A percentile compares a stretch with the other conserved stretches of the same genome.
These are phyloP conservation scores for Aradophagus sp. DNA, from an alignment of 1,140 invertebrate genomes.

Conservation along the genomic window DNA sequence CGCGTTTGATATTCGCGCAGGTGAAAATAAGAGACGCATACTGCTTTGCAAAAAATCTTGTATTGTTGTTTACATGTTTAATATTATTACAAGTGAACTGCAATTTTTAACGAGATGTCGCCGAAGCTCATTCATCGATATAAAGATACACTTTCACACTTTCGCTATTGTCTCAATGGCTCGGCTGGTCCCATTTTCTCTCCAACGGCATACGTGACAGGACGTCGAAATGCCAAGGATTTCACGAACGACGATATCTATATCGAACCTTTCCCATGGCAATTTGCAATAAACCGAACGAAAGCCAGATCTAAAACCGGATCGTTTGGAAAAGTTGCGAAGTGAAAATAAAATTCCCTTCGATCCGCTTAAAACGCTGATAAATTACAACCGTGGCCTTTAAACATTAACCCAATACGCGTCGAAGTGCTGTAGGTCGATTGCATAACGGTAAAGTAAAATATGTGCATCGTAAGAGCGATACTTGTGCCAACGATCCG, in stretches of 20 bases:
- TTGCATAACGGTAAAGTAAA: slow-evolving; percentile 64
- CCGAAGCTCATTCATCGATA: slow-evolving; percentile 39
- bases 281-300: slow-evolving; percentile 56
- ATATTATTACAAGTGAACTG: slow-evolving; percentile 17
- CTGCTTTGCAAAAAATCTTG: slow-evolving; percentile 23
- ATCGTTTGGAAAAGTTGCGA: slow-evolving; percentile 14
- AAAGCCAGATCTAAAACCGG: slow-evolving; percentile 44
- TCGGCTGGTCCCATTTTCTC: slow-evolving; percentile 52
- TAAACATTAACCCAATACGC: slow-evolving; percentile 49
- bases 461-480: slow-evolving; percentile 51
- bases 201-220: slow-evolving; percentile 43
- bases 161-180: slow-evolving; percentile 56
- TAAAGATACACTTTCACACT: slow-evolving; percentile 57
- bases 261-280: slow-evolving; percentile 23
- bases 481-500: slow-evolving; percentile 48
- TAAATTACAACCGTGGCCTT: slow-evolving; percentile 31
- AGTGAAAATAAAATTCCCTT: slow-evolving; percentile 15
- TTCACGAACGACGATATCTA: slow-evolving; percentile 57
- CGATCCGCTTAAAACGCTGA: neutral
- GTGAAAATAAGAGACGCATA: slow-evolving; percentile 17
- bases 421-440: slow-evolving; percentile 52
- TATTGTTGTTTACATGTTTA: slow-evolving; percentile 36
- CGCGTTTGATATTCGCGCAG: slow-evolving; percentile 1
- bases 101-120: slow-evolving; percentile 9
- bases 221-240: slow-evolving; percentile 32